Conservation (phyloP, 2,113 vertebrate genomes). For the Oryzias curvinotus region DNA sequence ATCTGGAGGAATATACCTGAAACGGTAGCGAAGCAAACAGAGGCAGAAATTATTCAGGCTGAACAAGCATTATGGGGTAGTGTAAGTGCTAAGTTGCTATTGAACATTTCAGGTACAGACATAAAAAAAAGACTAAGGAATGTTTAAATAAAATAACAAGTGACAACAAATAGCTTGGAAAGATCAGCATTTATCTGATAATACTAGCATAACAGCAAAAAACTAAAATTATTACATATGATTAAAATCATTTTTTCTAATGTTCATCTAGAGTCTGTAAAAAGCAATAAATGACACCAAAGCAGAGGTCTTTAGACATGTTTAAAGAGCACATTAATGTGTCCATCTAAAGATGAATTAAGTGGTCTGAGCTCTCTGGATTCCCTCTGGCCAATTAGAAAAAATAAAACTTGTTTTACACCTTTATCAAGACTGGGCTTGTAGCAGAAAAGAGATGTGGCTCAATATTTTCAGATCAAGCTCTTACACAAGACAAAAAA, state of each 20-base stretch:
- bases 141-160: no score
- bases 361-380: neutral
- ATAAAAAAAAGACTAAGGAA: no score
- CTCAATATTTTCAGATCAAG: conserved; percentile 11
- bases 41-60: neutral
- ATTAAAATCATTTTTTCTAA: no score
- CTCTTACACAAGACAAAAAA: conserved; percentile 8
- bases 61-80: neutral
- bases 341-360: neutral
- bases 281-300: no score
- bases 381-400: neutral
- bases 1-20: conserved; percentile 96
- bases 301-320: no score
- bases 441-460: conserved; percentile 5
- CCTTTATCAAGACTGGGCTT: conserved; percentile 45
- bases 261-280: no score
- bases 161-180: no score
- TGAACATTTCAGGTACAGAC: no score
- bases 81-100: neutral
- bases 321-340: neutral
- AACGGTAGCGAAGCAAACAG: conserved; percentile 5
- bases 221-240: no score
- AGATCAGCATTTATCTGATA: no score
- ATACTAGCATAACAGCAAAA: no score
- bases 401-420: conserved; percentile 1